These are phyloP conservation scores for Anguilla japonica DNA, from an alignment of 2,113 vertebrate genomes.

Conservation along the genomic window DNA sequence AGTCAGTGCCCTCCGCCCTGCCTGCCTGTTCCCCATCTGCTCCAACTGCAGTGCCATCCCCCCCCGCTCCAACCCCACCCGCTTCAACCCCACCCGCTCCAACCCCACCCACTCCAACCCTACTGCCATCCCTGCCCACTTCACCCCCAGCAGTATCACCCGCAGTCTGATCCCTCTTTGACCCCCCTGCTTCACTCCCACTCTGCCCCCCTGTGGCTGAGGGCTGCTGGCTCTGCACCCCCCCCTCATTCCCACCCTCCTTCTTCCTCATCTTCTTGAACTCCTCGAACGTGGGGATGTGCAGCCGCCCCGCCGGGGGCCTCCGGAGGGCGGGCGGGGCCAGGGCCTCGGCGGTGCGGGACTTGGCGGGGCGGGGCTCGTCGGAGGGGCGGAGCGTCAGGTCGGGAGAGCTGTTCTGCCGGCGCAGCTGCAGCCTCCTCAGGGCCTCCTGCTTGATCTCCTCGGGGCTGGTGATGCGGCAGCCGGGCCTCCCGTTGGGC, in stretches of 20 bases:
- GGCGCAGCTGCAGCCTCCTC: conserved; percentile 73
- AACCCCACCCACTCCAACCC: background rate
- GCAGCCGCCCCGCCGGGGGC: conserved; percentile 63
- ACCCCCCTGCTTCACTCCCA: background rate
- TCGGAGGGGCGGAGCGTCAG: conserved; percentile 59
- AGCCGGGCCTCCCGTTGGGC: conserved; percentile 34
- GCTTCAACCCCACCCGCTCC: too few relatives aligned
- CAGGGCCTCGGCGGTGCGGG: conserved; percentile 44
- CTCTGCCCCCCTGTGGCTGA: conserved; percentile 9
- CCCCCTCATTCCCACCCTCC: conserved; percentile 44
- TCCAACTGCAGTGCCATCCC: too few relatives aligned
- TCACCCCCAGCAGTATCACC: background rate
- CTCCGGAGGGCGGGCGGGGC: conserved; percentile 51
- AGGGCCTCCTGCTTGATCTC: conserved; percentile 82
- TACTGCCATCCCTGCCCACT: background rate
- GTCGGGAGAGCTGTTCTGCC: conserved; percentile 81
- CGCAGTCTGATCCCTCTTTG: background rate
- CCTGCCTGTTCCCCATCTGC: conserved; percentile 17
- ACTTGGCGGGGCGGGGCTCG: conserved; percentile 62
- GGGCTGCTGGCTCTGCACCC: conserved; percentile 9
- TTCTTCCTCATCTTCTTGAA: conserved; percentile 83
- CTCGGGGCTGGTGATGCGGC: conserved; percentile 69
- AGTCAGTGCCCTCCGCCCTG: background rate
- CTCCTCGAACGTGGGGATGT: conserved; percentile 86
- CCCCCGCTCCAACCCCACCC: too few relatives aligned